Evolutionary conservation across 2,797 vertebrate species (phyloP), one percentile per base, ranked within the genome.

Genomic region (Brotula barbata): DNA sequence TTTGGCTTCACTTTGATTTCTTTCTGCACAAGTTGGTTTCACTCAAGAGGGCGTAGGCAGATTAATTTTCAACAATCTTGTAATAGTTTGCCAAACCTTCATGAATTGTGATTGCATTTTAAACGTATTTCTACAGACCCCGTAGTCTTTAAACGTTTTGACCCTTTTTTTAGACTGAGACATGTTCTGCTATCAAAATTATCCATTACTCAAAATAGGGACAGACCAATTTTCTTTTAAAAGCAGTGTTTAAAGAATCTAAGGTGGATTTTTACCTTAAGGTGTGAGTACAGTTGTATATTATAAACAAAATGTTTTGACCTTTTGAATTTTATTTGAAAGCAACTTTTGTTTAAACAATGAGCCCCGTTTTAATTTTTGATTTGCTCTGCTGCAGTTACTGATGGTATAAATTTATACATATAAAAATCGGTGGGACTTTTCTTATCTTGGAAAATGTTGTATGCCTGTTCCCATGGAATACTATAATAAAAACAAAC

Each of bases 391-490:
- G 71, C 79, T 85, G 76, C 80, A 83, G 56, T 73, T 66, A 49
- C 70, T 71, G 66, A 81, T 77, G 71, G 50, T 82, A 73, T 77
- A 78, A 79, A 75, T 64, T 54, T 54, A 44, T 80, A 58, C 73
- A 80, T 83, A 85, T 90, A 87, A 81, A 80, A 85, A 84, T 81
- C 80, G 85, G 52, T 82, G 58, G 77, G 86, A 78, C 56, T 75
- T 86, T 91, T 91, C 87, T 82, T 84, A 84, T 89, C 80, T 89
- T 91, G 85, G 83, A 90, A 90, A 92, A 90, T 88, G 81, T 75
- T 90, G 85, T 88, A 82, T 80, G 82, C 81, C 86, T 91, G 90
- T 93, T 92, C 91, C 92, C 89, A 92, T 93, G 92, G 91, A 93
- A 93, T 93, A 92, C 59, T 77, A 82, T 82, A 88, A 87, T 88